phyloP scores from a whole-genome alignment of 2,888 invertebrate genomes.

The Palloptera scutellata region DNA sequence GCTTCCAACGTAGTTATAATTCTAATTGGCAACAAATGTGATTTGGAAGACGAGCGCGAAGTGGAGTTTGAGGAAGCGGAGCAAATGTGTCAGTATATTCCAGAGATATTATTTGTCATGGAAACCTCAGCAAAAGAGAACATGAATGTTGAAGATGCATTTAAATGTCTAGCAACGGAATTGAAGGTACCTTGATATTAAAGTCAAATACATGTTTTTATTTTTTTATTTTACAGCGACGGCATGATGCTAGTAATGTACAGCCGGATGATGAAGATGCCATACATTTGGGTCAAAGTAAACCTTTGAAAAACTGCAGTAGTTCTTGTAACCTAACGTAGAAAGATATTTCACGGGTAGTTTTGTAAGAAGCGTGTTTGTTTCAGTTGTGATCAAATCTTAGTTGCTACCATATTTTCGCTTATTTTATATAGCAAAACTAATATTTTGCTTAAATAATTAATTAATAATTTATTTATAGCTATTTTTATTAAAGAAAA shows the following conservation, averaged over 20 bases:
- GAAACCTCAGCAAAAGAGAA: constrained; percentile 93
- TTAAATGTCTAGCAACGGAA: constrained; percentile 85
- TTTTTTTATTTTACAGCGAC: constrained; percentile 68
- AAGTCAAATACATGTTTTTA: constrained; percentile 5
- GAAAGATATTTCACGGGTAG: constrained; percentile 17
- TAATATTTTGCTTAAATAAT: too few species aligned
- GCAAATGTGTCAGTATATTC: constrained; percentile 84
- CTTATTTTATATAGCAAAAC: too few species aligned
- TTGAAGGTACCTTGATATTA: constrained; percentile 72
- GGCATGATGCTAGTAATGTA: constrained; percentile 74
- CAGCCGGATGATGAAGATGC: constrained; percentile 69
- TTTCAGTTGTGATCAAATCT: constrained; percentile 46
- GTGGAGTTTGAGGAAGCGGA: constrained; percentile 88
- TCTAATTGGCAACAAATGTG: constrained; percentile 92
- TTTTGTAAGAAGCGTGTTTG: constrained; percentile 4
- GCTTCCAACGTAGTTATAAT: constrained; percentile 90
- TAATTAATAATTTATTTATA: too few species aligned
- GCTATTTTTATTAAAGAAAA: too few species aligned
- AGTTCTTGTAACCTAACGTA: constrained; percentile 67
- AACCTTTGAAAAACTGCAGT: constrained; percentile 72
- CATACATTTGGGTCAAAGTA: constrained; percentile 75
- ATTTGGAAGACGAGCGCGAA: constrained; percentile 80
- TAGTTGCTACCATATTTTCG: constrained; percentile 47
- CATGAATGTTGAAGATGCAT: constrained; percentile 88
- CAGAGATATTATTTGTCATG: constrained; percentile 85